Evolutionary conservation across 2,888 invertebrate genomes (phyloP).

Genomic region (Orthosia cruda): DNA sequence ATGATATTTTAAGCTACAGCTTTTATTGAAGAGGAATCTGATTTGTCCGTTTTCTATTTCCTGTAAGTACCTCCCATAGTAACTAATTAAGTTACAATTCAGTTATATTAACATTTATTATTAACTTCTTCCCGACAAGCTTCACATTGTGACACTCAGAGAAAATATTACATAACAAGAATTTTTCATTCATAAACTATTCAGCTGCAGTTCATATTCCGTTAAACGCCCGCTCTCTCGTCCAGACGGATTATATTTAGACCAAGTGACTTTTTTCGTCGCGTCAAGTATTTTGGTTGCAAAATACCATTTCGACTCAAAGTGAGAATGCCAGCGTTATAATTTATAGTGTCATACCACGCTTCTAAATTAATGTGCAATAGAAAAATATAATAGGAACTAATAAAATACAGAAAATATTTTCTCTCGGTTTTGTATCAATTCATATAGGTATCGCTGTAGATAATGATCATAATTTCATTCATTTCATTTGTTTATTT

Average conservation of each 20-base stretch:
- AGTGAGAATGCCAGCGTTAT: slow-evolving; percentile 65
- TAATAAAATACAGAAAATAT: slow-evolving; percentile 54
- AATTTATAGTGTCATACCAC: slow-evolving; percentile 64
- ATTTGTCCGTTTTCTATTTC: not conserved
- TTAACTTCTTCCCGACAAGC: not conserved
- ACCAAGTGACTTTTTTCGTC: slow-evolving; percentile 80
- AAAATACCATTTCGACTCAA: slow-evolving; percentile 80
- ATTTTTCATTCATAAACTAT: slow-evolving; percentile 81
- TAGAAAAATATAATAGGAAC: slow-evolving; percentile 52
- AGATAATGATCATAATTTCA: slow-evolving; percentile 49
- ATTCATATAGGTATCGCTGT: slow-evolving; percentile 46
- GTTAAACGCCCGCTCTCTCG: slow-evolving; percentile 75
- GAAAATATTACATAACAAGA: slow-evolving; percentile 71
- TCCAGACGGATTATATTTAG: slow-evolving; percentile 83
- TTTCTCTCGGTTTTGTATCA: slow-evolving; percentile 53
- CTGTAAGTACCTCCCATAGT: too few relatives aligned
- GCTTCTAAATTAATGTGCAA: slow-evolving; percentile 61
- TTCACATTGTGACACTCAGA: slow-evolving; percentile 31
- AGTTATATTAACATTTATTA: not conserved
- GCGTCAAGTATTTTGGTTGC: slow-evolving; percentile 84
- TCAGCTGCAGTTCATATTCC: slow-evolving; percentile 74
- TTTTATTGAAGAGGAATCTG: not conserved
- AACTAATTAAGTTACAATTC: not conserved
- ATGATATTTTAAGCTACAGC: not conserved
- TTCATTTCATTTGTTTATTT: slow-evolving; percentile 21